Base-by-base conservation (phyloP, 2,888 invertebrate genomes). In the Lasioglossum pauxillum region DNA sequence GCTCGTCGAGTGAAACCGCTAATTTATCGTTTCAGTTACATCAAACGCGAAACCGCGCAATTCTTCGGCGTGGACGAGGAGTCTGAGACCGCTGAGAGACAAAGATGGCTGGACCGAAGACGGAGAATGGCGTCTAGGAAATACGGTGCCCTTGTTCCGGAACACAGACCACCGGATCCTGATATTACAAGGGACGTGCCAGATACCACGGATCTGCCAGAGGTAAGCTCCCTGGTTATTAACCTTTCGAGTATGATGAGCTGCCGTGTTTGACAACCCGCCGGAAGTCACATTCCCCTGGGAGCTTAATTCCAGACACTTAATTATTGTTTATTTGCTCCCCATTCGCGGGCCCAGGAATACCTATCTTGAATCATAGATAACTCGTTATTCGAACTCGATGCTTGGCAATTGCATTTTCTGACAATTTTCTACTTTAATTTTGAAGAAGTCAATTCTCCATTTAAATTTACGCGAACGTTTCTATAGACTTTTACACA, bases 51-150 rank as follows among this genome's bases (percentile, higher is more conserved):
- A 95, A 97, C 98, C 82, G 97, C 98, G 82, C 97, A 97, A 91
- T 98, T 98, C 95, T 98, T 98, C 95, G 98, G 98, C 35, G 97
- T 98, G 83, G 97, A 97, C 93, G 97, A 97, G 93, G 97, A 97
- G 91, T 97, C 97, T 91, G 98, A 98, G 94, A 96, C 96, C 92
- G 96, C 97, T 93, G 97, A 97, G 95, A 96, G 97, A 94, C 96
- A 97, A 93, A 95, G 97, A 94, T 98, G 98, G 98, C 96, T 97
- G 93, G 98, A 98, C 94, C 96, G 98, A 94, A 96, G 98, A 94
- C 97, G 97, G 95, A 96, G 98, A 92, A 96, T 98, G 95, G 97
- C 98, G 91, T 97, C 97, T 93, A 97, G 97, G 96, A 97, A 96
- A 94, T 96, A 96, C 90, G 96, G 96, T 19, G 96, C 96, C 92